Evolutionary conservation across 2,797 vertebrate species (phyloP).

Genomic region (Balearica regulorum): DNA sequence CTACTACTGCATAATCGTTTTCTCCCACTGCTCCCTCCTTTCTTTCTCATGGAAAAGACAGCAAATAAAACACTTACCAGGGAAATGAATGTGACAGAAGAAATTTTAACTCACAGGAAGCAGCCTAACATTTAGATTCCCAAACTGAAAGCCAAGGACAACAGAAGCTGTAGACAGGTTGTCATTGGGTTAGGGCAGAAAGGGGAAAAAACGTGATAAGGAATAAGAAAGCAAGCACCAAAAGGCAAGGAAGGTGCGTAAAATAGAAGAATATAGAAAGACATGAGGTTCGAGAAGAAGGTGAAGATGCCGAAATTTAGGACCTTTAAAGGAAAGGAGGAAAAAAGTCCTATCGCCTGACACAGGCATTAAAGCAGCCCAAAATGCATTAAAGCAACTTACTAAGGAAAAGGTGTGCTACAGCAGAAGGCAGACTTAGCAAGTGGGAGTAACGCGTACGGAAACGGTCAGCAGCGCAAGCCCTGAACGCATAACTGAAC

Average conservation of each 20-base stretch:
- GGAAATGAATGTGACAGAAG: neutral
- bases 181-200: neutral
- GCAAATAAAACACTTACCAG: neutral
- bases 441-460: fast-evolving
- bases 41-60: neutral
- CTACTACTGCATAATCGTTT: neutral
- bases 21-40: neutral
- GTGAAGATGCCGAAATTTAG: neutral
- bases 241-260: neutral
- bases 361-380: neutral
- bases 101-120: neutral
- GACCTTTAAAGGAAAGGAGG: neutral
- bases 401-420: neutral
- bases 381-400: neutral
- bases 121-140: neutral
- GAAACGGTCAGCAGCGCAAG: neutral
- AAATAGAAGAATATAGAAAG: neutral
- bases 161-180: neutral
- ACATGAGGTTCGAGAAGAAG: neutral
- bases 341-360: neutral
- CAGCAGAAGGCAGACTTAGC: neutral
- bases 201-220: neutral
- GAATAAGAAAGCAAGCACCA: neutral
- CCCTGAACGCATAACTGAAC: fast-evolving
- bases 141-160: neutral